Base-by-base conservation (phyloP, 1,140 invertebrate species). In the Acromyrmex echinatior region DNA sequence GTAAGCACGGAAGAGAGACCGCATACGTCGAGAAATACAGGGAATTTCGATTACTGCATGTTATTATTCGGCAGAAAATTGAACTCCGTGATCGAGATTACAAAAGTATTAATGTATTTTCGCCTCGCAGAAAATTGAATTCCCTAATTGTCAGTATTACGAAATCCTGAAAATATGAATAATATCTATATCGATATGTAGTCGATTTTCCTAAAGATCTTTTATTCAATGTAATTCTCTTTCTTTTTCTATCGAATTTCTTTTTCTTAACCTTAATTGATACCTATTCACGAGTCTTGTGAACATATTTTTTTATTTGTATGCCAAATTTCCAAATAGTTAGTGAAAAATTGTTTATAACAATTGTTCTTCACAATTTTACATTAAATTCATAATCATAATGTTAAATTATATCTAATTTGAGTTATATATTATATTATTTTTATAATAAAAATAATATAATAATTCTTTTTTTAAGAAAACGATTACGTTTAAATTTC, bases 31-130 rank as follows among this genome's bases (percentile, higher is more conserved):
- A 68, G 78, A 35, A 70, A 80, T 56, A n/a, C 28, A 53, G 31
- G 12, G 68, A 74, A 62, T 60, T 73, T 82, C 39, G 66, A 82
- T 82, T 60, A 74, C 68, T 28, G 7, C 14, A 45, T 39, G 56
- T 62, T 60, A 60, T 60, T 39, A 62, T 73, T 35, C 7, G 39
- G 14, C 56, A 7, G 45, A 53, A 68, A 80, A 82, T 82, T 74
- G 68, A 18, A 73, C 21, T 65, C 25, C 2, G 21, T 6, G 68
- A 73, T 35, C 39, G 80, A 49, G 35, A 60, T 82, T 82, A 31
- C 39, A 60, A 49, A 73, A 35, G 25, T 49, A 79, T 65, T 25
- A 49, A 31, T 49, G 58, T 16, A 16, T 21, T 73, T 68, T 73
- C 60, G 49, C 18, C n/a, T 18, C 16, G 9, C 35, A 10, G 45